Conservation (phyloP, 1,140 invertebrate species). For the Trichomalopsis sarcophagae region DNA sequence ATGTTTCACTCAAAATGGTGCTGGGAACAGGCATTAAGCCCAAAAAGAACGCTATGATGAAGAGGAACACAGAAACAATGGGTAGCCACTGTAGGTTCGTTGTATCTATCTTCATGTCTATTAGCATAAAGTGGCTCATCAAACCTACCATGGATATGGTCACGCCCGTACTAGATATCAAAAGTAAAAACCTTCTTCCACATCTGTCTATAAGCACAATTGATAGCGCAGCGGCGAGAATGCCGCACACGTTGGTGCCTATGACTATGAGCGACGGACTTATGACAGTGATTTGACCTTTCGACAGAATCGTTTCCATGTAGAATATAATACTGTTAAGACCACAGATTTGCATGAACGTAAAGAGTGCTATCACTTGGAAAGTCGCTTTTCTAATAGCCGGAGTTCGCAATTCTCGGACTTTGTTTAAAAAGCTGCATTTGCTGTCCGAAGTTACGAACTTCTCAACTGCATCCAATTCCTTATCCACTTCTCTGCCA, state of each 20-base stretch:
- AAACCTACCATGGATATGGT: slow-evolving; percentile 75
- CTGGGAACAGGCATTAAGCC: slow-evolving; percentile 83
- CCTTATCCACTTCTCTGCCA: slow-evolving; percentile 22
- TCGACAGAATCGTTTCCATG: slow-evolving; percentile 82
- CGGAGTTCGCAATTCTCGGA: slow-evolving; percentile 25
- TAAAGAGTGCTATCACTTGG: slow-evolving; percentile 79
- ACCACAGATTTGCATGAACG: slow-evolving; percentile 86
- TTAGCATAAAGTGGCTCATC: slow-evolving; percentile 79
- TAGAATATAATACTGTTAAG: slow-evolving; percentile 85
- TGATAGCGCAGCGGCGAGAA: slow-evolving; percentile 72
- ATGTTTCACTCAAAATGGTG: slow-evolving; percentile 83
- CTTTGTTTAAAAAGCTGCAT: background rate
- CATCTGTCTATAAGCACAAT: slow-evolving; percentile 81
- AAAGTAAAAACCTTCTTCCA: slow-evolving; percentile 81
- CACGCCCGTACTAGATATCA: slow-evolving; percentile 75
- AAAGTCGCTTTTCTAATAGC: slow-evolving; percentile 76
- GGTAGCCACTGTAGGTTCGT: slow-evolving; percentile 61
- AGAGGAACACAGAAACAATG: slow-evolving; percentile 49
- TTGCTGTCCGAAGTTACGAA: background rate
- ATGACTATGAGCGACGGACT: slow-evolving; percentile 76
- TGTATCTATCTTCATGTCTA: slow-evolving; percentile 71
- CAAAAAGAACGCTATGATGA: slow-evolving; percentile 61
- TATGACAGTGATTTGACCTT: slow-evolving; percentile 73
- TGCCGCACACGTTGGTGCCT: slow-evolving; percentile 80
- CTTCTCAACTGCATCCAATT: slow-evolving; percentile 34